Evolutionary conservation across 2,888 invertebrate species (phyloP), one percentile per base, ranked within the genome.

Genomic region (Dione vanillae): DNA sequence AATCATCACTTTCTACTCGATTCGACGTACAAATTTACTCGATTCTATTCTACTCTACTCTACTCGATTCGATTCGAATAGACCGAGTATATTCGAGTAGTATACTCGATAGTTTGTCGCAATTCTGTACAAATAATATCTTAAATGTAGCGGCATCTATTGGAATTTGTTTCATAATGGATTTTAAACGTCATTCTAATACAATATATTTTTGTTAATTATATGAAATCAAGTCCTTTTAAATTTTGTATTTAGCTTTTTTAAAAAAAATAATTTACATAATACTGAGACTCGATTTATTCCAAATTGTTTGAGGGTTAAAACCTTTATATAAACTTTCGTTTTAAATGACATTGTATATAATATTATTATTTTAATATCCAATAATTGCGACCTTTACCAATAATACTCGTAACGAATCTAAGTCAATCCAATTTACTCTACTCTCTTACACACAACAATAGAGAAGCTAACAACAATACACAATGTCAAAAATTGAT

Each of bases 291-390:
- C 35, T 35, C 16, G 16, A 16, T 37, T 9, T 10, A 16, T 37
- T 35, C 27, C 27, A 14, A 20, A 14, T 54, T 54, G 52, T 35
- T 12, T 54, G 14, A 35, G 52, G 35, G 7, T 27, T 54, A 35
- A 54, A 35, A 37, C 59, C 3, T n/a, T 27, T 61, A 5, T 61
- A n/a, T n/a, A n/a, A n/a, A n/a, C n/a, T 43, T 58, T 27, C 27
- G 5, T n/a, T 37, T 9, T 56, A 54, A 35, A 3, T 10, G 0
- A 16, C 16, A 56, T 5, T 56, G 54, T 56, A 56, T 56, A 56
- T 56, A 54, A 35, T 47, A 3, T 52, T 52, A 35, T 54, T 54
- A n/a, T 37, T 16, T 56, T 37, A 3, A 6, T 56, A 37, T 56
- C 37, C 37, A 56, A 56, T 37, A 11, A 8, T 16, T 45, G 14